Evolutionary conservation across 2,797 vertebrate species (phyloP).

Genomic region (Danio aesculapii): DNA sequence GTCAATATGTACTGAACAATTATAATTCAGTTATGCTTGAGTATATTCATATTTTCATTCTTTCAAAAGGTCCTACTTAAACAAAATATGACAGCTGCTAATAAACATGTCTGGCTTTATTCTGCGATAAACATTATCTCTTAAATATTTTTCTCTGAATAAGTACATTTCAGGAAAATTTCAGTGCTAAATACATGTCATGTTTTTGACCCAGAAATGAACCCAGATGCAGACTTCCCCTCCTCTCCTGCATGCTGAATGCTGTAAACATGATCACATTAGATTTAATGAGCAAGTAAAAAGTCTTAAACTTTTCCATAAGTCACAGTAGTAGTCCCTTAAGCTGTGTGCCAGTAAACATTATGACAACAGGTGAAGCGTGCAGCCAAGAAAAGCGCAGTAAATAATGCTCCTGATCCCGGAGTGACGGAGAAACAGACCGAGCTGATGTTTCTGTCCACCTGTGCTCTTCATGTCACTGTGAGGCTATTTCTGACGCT

Average conservation of each 20-base stretch:
- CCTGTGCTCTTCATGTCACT: slow-evolving; percentile 41
- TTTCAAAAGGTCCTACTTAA: too few species aligned
- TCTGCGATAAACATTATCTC: too few species aligned
- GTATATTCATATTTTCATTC: too few species aligned
- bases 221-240: neutral
- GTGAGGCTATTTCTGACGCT: slow-evolving; percentile 23
- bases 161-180: neutral
- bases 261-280: neutral
- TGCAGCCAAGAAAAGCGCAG: neutral
- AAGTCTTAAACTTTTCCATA: neutral
- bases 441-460: neutral
- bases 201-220: neutral
- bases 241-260: neutral
- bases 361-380: neutral
- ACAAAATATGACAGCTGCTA: too few species aligned
- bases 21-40: too few species aligned
- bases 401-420: neutral
- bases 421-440: neutral
- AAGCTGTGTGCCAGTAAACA: neutral
- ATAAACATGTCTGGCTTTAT: too few species aligned
- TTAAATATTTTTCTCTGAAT: neutral
- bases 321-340: neutral
- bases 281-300: neutral
- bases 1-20: too few species aligned
- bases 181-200: neutral